Percentiles rank a stretch among this genome's conserved stretches.
Evolutionary conservation across 1,140 invertebrate species (phyloP).

Genomic region (Drosophila truncata): DNA sequence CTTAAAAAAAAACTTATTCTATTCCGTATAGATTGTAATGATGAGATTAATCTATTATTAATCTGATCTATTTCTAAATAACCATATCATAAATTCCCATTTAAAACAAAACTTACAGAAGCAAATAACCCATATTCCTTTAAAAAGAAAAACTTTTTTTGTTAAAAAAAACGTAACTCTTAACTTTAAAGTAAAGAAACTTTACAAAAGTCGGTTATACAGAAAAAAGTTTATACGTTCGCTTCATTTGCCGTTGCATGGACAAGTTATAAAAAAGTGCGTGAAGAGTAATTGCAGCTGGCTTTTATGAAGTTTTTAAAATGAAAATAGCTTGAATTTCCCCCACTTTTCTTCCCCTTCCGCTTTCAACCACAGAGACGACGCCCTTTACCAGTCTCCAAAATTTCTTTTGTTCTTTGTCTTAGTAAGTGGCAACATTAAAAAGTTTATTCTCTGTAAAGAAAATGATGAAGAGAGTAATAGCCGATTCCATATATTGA

Average conservation of each 20-base stretch:
- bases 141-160: too few species aligned
- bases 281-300: background rate
- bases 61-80: too few species aligned
- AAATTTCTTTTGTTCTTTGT: background rate
- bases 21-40: too few species aligned
- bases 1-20: too few species aligned
- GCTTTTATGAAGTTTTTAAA: background rate
- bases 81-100: too few species aligned
- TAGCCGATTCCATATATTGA: background rate
- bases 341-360: background rate
- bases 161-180: too few species aligned
- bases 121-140: background rate
- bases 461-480: background rate
- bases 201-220: background rate
- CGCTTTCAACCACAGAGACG: too few species aligned
- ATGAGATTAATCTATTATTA: too few species aligned
- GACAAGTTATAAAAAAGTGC: background rate
- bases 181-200: background rate
- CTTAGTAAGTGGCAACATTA: background rate
- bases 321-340: background rate
- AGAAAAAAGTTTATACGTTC: too few species aligned
- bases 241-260: background rate
- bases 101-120: too few species aligned
- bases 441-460: background rate
- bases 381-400: background rate